A percentile compares a stretch with the other conserved stretches of the same genome.
phyloP scores from a whole-genome alignment of 2,113 vertebrate species.

The Anarhynchus alexandrinus region DNA sequence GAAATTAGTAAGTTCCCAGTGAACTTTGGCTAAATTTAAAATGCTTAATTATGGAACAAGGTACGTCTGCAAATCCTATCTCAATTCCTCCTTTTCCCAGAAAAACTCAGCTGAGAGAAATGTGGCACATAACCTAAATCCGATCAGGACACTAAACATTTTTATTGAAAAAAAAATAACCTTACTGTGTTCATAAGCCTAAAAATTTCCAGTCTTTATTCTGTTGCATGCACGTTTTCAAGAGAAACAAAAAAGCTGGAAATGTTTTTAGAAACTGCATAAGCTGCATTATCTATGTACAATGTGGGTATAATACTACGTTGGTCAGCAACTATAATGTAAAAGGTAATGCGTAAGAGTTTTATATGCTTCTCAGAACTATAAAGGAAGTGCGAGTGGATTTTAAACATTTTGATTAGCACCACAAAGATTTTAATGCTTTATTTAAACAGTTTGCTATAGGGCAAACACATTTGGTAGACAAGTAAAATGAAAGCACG shows the following conservation, averaged over 20 bases:
- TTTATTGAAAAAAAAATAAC: not conserved
- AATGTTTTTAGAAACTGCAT: slow-evolving; percentile 30
- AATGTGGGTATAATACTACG: slow-evolving; percentile 27
- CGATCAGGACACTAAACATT: not conserved
- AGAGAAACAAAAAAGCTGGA: not conserved
- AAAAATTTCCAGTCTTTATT: not conserved
- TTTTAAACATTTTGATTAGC: slow-evolving; percentile 83
- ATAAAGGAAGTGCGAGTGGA: slow-evolving; percentile 73
- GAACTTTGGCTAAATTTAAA: slow-evolving; percentile 45
- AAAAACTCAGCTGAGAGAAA: not conserved
- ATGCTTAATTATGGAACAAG: not conserved
- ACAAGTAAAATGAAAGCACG: slow-evolving; percentile 74
- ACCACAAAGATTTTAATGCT: slow-evolving; percentile 79
- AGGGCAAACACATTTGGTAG: slow-evolving; percentile 81
- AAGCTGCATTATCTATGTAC: slow-evolving; percentile 41
- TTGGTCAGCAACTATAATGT: slow-evolving; percentile 70
- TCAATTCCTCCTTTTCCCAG: not conserved
- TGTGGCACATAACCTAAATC: not conserved
- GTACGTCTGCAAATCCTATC: not conserved
- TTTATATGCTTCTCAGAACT: slow-evolving; percentile 70
- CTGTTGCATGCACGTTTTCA: not conserved
- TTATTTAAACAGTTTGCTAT: slow-evolving; percentile 82
- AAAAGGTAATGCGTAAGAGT: slow-evolving; percentile 69
- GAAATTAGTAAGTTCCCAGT: slow-evolving; percentile 2
- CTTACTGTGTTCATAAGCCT: not conserved